Evolutionary conservation across 2,797 vertebrate species (phyloP).

Genomic region (Melopsittacus undulatus): DNA sequence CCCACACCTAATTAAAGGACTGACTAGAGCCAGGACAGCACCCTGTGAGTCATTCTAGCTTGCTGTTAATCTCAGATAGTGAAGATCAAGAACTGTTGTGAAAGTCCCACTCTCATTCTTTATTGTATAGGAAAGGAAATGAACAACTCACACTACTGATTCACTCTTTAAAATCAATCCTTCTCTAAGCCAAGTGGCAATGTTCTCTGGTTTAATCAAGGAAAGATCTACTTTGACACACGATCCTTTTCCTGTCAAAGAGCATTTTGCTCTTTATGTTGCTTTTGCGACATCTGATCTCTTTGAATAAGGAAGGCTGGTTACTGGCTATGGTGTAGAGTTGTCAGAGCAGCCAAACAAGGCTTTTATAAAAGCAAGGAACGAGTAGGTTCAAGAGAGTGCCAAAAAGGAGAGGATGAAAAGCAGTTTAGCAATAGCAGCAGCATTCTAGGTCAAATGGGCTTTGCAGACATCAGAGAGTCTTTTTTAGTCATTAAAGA

Average conservation of each 20-base stretch:
- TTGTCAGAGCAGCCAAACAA: background rate
- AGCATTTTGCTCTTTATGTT: background rate
- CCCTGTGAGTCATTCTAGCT: background rate
- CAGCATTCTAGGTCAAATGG: background rate
- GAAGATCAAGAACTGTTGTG: background rate
- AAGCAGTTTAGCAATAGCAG: background rate
- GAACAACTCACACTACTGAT: background rate
- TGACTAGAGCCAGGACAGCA: background rate
- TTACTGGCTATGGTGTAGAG: background rate
- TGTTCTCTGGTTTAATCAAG: background rate
- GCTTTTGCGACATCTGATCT: background rate
- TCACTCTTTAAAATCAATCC: background rate
- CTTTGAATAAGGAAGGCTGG: background rate
- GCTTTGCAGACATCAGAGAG: slow-evolving; percentile 8
- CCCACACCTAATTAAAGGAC: background rate
- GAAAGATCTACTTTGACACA: background rate
- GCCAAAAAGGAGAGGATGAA: slow-evolving; percentile 2
- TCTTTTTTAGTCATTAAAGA: background rate
- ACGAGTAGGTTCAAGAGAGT: background rate
- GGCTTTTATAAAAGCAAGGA: background rate
- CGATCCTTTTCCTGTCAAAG: background rate
- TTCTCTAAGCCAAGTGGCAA: background rate
- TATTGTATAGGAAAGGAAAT: background rate
- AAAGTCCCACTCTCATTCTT: background rate
- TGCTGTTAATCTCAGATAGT: background rate